Evolutionary conservation across 2,888 invertebrate species (phyloP), one percentile per base, ranked within the genome.

Genomic region (Horisme vitalbata): DNA sequence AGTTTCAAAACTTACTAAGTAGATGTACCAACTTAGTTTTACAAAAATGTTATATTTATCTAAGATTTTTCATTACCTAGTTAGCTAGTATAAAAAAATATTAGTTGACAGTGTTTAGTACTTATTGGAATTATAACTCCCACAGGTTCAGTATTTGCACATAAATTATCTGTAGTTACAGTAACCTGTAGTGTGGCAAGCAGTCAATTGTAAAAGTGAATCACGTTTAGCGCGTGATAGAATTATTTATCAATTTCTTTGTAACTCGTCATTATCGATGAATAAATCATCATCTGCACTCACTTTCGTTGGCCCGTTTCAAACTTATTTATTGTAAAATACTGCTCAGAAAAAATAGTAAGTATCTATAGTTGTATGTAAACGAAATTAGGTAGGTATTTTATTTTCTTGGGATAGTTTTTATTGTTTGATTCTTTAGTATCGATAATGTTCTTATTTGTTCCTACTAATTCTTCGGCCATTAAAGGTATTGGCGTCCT

Each of bases 401-500:
- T 18, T 27, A 13, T 28, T 2, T 13, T 12, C 11, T 14, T 14
- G 8, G n/a, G n/a, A n/a, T n/a, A n/a, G 13, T 18, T 2, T 28
- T 30, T 23, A 11, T 10, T 20, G 8, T 20, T 12, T 9, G 8
- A 26, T 30, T 13, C n/a, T 13, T 7, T 23, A 26, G 6, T 5
- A 14, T 33, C 23, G 13, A 41, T 38, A 38, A 35, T 32, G 34
- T 32, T 32, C 36, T 76, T 75, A 78, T 83, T 83, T 80, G 83
- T 82, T 71, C 61, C 56, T 59, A 79, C 83, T 79, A 87, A 88
- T 87, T 84, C 73, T 73, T 71, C 47, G 70, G 59, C 65, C 75
- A 70, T 83, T 84, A 81, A 84, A 83, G 79, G 78, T 76, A 82
- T 82, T 72, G n/a, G 75, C 67, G 65, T 71, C 68, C 75, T 76